Conservation (phyloP, 2,888 invertebrate species). For the Drosophila testacea region DNA sequence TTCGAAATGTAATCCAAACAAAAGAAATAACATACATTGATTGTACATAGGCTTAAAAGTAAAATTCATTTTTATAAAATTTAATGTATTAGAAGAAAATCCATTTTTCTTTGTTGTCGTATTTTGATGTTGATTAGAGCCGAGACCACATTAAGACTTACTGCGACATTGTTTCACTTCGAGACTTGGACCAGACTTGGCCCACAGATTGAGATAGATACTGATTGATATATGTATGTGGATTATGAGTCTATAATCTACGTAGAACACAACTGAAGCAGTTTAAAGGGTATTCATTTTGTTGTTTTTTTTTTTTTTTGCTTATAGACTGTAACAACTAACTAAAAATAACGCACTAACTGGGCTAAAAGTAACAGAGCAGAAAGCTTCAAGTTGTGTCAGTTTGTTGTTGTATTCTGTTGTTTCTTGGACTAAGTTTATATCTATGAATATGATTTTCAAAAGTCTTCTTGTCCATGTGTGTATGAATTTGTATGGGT, state of each 20-base stretch:
- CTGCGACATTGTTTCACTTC: conserved; percentile 60
- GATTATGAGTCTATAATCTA: conserved; percentile 56
- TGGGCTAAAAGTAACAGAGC: conserved; percentile 70
- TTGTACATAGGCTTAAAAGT: conserved; percentile 42
- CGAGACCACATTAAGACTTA: conserved; percentile 65
- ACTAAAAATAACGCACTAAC: conserved; percentile 75
- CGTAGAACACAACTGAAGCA: conserved; percentile 73
- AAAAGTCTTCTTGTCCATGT: conserved; percentile 16
- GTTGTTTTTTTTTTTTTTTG: conserved; percentile 16
- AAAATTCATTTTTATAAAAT: conserved; percentile 16
- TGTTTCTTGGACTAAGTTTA: conserved; percentile 28
- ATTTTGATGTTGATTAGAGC: conserved; percentile 16
- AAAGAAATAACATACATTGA: conserved; percentile 30
- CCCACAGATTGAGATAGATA: conserved; percentile 16
- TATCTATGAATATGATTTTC: conserved; percentile 3
- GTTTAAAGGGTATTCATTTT: conserved; percentile 25
- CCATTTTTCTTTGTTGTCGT: conserved; percentile 43
- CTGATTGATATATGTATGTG: conserved; percentile 28
- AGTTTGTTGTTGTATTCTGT: conserved; percentile 19
- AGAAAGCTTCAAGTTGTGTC: conserved; percentile 59
- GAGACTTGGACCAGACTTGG: conserved; percentile 48
- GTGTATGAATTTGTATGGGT: conserved; percentile 27
- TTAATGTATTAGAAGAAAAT: conserved; percentile 28
- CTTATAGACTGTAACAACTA: conserved; percentile 62
- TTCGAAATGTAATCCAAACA: conserved; percentile 18